phyloP scores from a whole-genome alignment of 2,888 invertebrate species.

The Coelopa pilipes region DNA sequence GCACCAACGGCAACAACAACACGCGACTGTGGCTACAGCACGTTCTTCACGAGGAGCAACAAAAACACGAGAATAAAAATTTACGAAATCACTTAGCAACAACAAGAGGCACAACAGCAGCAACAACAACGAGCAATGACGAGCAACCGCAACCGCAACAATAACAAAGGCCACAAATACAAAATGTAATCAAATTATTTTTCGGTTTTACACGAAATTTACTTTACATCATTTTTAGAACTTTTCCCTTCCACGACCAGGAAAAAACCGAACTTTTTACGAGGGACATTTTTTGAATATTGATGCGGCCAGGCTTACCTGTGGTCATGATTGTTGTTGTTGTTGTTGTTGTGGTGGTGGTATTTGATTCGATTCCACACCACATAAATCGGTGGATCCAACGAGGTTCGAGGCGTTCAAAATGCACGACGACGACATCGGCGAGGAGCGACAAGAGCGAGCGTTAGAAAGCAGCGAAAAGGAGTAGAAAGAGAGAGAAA shows the following conservation, averaged over 20 bases:
- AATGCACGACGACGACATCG: neutral
- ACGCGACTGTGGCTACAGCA: neutral
- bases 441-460: no score
- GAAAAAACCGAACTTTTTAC: neutral
- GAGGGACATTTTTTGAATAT: neutral
- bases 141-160: no score
- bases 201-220: neutral
- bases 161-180: neutral
- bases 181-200: neutral
- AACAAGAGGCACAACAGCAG: neutral
- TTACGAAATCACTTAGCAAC: slow-evolving; percentile 19
- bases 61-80: slow-evolving; percentile 20
- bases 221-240: neutral
- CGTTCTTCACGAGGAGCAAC: slow-evolving; percentile 1
- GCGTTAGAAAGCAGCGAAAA: no score
- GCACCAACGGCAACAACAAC: neutral
- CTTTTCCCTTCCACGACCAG: neutral
- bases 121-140: neutral
- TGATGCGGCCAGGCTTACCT: neutral
- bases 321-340: neutral
- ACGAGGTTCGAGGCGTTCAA: neutral
- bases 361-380: neutral
- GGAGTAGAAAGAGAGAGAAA: neutral
- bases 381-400: neutral
- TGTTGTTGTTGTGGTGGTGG: neutral